Evolutionary conservation across 1,140 invertebrate genomes (phyloP).

Genomic region (Dinoponera quadriceps): DNA sequence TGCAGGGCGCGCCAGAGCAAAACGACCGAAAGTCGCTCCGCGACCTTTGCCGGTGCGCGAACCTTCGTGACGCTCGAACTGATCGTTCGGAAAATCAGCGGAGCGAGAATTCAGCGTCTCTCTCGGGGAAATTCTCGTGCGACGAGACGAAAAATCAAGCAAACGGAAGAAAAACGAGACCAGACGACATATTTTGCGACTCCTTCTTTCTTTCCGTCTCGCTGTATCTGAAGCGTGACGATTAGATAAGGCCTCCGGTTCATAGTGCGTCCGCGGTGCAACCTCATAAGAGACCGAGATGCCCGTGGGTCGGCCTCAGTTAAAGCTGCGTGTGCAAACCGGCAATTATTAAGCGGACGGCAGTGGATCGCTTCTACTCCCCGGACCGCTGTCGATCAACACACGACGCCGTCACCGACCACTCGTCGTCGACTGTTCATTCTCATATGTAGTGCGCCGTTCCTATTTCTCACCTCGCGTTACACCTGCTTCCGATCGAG

Average conservation of each 20-base stretch:
- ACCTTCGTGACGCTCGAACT: too few species aligned
- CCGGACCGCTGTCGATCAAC: not conserved
- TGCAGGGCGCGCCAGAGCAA: not conserved
- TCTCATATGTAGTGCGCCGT: not conserved
- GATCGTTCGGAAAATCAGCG: too few species aligned
- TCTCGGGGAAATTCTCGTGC: not conserved
- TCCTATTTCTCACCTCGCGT: not conserved
- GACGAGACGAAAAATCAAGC: not conserved
- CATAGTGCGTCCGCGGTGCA: constrained; percentile 83
- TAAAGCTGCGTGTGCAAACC: constrained; percentile 76
- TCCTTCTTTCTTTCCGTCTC: constrained; percentile 74
- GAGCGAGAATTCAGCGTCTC: not conserved
- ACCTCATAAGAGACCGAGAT: constrained; percentile 83
- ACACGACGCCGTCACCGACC: too few species aligned
- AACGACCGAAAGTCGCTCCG: too few species aligned
- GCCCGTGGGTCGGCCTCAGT: constrained; percentile 78
- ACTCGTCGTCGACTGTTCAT: not conserved
- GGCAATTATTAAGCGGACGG: constrained; percentile 53
- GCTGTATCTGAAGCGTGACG: constrained; percentile 77
- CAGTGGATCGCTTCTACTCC: constrained; percentile 3
- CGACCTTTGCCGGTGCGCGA: too few species aligned
- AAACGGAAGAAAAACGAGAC: constrained; percentile 13
- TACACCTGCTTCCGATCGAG: not conserved
- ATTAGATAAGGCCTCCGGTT: constrained; percentile 84
- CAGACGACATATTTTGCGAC: constrained; percentile 55